Base-by-base conservation (phyloP, 92 coral and sea anemone genomes). In the Isaurus tuberculatus region DNA sequence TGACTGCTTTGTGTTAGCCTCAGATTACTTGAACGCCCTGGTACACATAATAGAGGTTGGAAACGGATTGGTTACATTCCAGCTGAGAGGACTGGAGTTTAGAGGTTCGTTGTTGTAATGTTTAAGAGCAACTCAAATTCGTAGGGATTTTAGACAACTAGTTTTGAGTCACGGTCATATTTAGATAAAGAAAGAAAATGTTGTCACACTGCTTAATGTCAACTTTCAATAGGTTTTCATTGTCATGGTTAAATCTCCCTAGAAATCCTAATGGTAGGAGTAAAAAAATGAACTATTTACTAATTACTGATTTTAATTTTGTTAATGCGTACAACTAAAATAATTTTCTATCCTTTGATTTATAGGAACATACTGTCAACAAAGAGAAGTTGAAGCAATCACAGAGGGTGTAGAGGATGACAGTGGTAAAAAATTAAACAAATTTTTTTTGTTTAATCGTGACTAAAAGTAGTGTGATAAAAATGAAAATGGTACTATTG, bases 381-480 rank as follows among this genome's bases (percentile, higher is more conserved):
- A 96, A 86, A 89, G 99, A 34, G 99, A 96, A 75, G 99, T 96
- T 6, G 99, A 96, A 61, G 99, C 98, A 11, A 94, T 96, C 71
- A 96, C 99, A 10, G 99, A 96, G 86, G 99, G 97, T 19, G 98
- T 96, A n/a, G 99, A 96, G 33, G 97, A 94, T 75, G 99, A 96
- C 65, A 94, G 90, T 65, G 99, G 99, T 96, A 43, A 61, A 77
- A 83, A 7, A n/a, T n/a, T n/a, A n/a, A n/a, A n/a, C n/a, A n/a
- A n/a, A n/a, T n/a, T n/a, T n/a, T 8, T 27, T 32, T 67, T 0
- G 10, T 40, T 40, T 40, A 40, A 40, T 36, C n/a, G n/a, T n/a
- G n/a, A n/a, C n/a, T n/a, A n/a, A n/a, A n/a, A n/a, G n/a, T n/a
- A n/a, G n/a, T n/a, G n/a, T n/a, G n/a, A n/a, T n/a, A n/a, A n/a